Percentiles rank a stretch among this genome's conserved stretches.
These are phyloP conservation scores for Aquatica leii DNA, from an alignment of 2,888 invertebrate species.

Conservation along the genomic window DNA sequence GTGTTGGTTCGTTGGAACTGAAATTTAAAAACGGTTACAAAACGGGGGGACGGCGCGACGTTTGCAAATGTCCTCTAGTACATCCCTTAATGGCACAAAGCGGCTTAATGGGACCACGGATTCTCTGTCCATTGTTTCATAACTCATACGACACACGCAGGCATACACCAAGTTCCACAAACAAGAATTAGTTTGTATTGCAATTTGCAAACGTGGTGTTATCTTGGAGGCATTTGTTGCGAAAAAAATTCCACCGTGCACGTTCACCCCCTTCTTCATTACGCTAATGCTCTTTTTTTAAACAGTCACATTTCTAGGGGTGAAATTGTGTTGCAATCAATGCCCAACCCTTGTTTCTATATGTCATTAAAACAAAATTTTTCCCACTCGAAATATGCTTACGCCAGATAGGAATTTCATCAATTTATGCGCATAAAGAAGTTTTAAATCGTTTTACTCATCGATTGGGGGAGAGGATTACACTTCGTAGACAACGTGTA, in stretches of 20 bases:
- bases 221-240: not conserved
- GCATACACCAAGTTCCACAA: slow-evolving; percentile 13
- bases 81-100: slow-evolving; percentile 27
- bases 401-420: too few relatives aligned
- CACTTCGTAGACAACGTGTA: too few relatives aligned
- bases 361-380: not conserved
- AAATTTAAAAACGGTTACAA: slow-evolving; percentile 22
- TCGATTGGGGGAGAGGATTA: too few relatives aligned
- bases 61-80: slow-evolving; percentile 21
- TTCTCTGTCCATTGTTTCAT: slow-evolving; percentile 24
- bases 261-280: slow-evolving; percentile 5
- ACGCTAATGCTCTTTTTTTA: not conserved
- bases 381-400: too few relatives aligned
- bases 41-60: slow-evolving; percentile 21
- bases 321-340: slow-evolving; percentile 2
- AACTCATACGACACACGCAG: slow-evolving; percentile 23
- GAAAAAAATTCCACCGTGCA: not conserved
- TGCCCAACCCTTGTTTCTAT: slow-evolving; percentile 4
- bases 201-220: slow-evolving; percentile 19
- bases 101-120: slow-evolving; percentile 25
- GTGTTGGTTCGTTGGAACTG: slow-evolving; percentile 7
- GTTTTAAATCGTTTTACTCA: too few relatives aligned
- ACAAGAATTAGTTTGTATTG: slow-evolving; percentile 20
- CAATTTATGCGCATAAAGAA: too few relatives aligned
- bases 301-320: slow-evolving; percentile 5